These are phyloP conservation scores for Brotogeris chrysoptera DNA, from an alignment of 2,797 vertebrate species.

Conservation along the genomic window DNA sequence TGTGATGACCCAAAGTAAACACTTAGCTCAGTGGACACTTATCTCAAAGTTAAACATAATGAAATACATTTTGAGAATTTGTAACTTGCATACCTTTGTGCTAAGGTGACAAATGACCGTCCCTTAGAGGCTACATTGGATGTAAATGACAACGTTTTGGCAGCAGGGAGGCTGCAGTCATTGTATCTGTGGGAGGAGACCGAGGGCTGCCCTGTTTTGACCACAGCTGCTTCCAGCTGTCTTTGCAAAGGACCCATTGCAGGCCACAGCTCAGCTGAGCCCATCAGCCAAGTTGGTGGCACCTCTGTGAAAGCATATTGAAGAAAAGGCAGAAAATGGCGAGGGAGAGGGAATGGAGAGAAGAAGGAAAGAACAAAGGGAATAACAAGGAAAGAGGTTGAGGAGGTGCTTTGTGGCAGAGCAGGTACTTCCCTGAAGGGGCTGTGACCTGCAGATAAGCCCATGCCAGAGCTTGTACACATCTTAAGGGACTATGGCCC, in stretches of 20 bases:
- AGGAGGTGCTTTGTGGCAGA: background rate
- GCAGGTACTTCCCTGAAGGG: background rate
- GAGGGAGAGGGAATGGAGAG: background rate
- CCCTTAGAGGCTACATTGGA: background rate
- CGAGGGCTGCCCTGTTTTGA: background rate
- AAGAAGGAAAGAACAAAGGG: background rate
- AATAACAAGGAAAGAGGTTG: background rate
- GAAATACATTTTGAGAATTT: background rate
- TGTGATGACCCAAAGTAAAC: background rate
- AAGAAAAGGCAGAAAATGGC: background rate
- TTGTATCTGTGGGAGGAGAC: background rate
- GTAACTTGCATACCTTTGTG: background rate
- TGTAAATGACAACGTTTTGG: background rate
- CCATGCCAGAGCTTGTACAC: background rate
- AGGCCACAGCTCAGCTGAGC: background rate
- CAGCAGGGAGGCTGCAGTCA: background rate
- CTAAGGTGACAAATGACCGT: background rate
- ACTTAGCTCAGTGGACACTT: background rate
- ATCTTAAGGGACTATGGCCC: background rate
- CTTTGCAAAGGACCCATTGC: background rate
- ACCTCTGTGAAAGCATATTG: background rate
- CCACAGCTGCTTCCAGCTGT: background rate
- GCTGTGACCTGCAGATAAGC: background rate
- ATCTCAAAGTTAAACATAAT: background rate
- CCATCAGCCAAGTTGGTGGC: background rate